Evolutionary conservation across 2,888 invertebrate genomes (phyloP), one percentile per base, ranked within the genome.

Genomic region (Dryomyza anilis): DNA sequence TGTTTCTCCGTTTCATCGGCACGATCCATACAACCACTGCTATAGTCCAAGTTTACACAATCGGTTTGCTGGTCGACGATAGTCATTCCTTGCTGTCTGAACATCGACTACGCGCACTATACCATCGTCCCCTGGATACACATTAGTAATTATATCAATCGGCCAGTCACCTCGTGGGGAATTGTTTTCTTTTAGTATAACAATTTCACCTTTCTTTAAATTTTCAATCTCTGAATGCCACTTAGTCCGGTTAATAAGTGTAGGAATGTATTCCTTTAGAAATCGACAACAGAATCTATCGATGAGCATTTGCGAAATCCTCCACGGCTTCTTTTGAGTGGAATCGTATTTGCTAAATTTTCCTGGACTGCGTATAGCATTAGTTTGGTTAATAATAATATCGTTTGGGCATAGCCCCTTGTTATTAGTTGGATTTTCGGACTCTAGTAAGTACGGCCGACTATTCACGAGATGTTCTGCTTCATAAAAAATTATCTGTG

Each of bases 251-350:
- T 62, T 66, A 3, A 59, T 57, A 1, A 66, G 21, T 14, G 52
- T 62, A 4, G 57, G 61, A 10, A 62, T 45, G 45, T 63, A 66
- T 45, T 66, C 66, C 19, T 55, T 65, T 8, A 67, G 29, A 30
- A 65, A 66, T 23, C 64, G 48, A 16, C 39, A 61, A 65, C 67
- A 69, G 43, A 69, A 69, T 21, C 46, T 43, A 48, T 70, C 66
- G 14, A 60, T 64, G 25, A 63, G 29, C 25, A 61, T 60, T 43
- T 70, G 65, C 10, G 65, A 45, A 19, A 63, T 27, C 30, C 67
- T 43, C 63, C 65, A 70, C 30, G 50, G 53, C 8, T 52, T 61
- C 12, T 53, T 60, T 58, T 33, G 19, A 14, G 57, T 52, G 6
- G 36, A 29, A 3, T 52, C 52, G 21, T 23, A 12, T 19, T 39